Conservation (phyloP, 2,797 vertebrate genomes). For the Eupleurogrammus muticus region DNA sequence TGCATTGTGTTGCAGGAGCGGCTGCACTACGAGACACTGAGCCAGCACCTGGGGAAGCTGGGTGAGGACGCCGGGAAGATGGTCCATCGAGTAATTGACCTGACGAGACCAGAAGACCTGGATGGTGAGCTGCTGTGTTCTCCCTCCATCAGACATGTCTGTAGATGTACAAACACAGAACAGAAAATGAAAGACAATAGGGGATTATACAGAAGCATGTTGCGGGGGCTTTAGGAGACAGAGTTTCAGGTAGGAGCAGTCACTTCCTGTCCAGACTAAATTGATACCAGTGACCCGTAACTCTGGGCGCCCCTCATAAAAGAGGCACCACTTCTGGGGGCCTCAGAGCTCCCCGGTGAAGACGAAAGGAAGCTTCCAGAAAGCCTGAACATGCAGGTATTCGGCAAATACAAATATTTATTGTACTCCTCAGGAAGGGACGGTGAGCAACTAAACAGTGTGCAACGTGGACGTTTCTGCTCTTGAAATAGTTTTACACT, state of each 20-base stretch:
- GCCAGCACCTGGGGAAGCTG: constrained; percentile 91
- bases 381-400: constrained; percentile 57
- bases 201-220: not conserved
- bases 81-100: constrained; percentile 94
- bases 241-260: constrained; percentile 20
- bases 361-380: constrained; percentile 16
- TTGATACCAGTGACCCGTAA: constrained; percentile 49
- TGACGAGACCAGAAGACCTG: constrained; percentile 94
- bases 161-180: not conserved
- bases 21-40: constrained; percentile 92
- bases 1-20: constrained; percentile 84
- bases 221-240: not conserved
- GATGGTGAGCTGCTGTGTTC: constrained; percentile 85
- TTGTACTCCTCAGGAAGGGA: constrained; percentile 45
- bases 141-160: not conserved
- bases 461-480: constrained; percentile 46
- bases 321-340: constrained; percentile 39
- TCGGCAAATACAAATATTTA: constrained; percentile 73
- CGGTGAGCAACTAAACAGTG: constrained; percentile 53
- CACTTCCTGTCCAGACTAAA: constrained; percentile 53
- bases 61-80: constrained; percentile 91
- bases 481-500: constrained; percentile 28
- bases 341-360: constrained; percentile 7
- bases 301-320: constrained; percentile 15
- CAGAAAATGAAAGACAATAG: not conserved